Evolutionary conservation across 2,113 vertebrate genomes (phyloP), one percentile per base, ranked within the genome.

Genomic region (Tetrao urogallus): DNA sequence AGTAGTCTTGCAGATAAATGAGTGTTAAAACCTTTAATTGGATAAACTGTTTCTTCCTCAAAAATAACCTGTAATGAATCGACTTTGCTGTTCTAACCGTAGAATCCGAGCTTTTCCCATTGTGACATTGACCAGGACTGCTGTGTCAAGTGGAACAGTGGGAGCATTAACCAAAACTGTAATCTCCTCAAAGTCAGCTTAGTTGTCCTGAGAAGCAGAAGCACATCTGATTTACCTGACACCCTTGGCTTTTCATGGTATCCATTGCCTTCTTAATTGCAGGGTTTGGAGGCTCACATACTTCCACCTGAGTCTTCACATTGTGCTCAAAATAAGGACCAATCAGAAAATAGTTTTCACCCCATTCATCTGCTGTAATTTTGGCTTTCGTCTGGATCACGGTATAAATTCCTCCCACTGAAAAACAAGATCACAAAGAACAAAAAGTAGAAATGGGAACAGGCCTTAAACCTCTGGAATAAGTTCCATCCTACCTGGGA

Each of bases 331-430:
- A 99, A 92, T 99, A 99, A 0, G 99, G 99, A 20, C 99, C 99
- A 56, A 99, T 98, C 94, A 99, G 98, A 95, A 98, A 99, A 91
- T 98, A 99, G 86, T 99, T 99, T 80, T 99, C 99, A 2, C 99
- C 99, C 99, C 99, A 99, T 94, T 99, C 99, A 17, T 99, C 99
- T 61, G 97, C 97, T 0, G 99, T 99, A 71, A 98, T 98, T 97
- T 98, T 99, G 32, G 99, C 98, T 95, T 99, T 99, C n/a, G 99
- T 99, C 97, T 99, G 99, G 94, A 99, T 99, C 92, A 99, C 99
- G 1, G 99, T 99, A 96, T 98, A 99, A 97, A 99, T 99, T 75
- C 99, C 99, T 74, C 99, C 99, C 57, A 99, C 99, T 99, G 97
- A 42, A 84, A 80, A 90, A 90, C 92, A 86, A 94, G 27, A 97